phyloP scores from a whole-genome alignment of 2,888 invertebrate species.

The Ophion obscuratus region DNA sequence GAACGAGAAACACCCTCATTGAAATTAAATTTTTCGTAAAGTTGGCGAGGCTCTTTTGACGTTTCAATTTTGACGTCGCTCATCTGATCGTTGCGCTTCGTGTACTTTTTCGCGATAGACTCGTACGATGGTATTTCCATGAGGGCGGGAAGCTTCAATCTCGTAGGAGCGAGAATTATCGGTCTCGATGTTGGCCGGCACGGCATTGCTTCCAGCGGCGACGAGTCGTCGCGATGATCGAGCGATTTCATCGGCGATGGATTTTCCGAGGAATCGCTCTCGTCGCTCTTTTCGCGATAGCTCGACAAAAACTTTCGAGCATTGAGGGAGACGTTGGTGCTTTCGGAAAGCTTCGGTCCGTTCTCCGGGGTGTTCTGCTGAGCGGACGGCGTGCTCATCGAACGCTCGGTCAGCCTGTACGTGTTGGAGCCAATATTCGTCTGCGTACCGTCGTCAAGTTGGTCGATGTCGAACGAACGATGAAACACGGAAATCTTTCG shows the following conservation, averaged over 20 bases:
- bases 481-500: slow-evolving; percentile 78
- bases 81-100: not conserved
- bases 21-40: slow-evolving; percentile 1
- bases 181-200: slow-evolving; percentile 20
- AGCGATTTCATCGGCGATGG: slow-evolving; percentile 53
- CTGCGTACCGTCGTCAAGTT: slow-evolving; percentile 44
- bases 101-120: not conserved
- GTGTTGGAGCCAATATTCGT: slow-evolving; percentile 39
- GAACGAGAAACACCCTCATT: slow-evolving; percentile 5
- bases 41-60: not conserved
- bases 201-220: not conserved
- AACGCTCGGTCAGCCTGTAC: slow-evolving; percentile 63
- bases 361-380: slow-evolving; percentile 36
- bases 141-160: slow-evolving; percentile 62
- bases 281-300: slow-evolving; percentile 66
- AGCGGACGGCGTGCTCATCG: slow-evolving; percentile 63
- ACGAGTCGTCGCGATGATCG: slow-evolving; percentile 1
- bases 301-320: slow-evolving; percentile 46
- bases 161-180: slow-evolving; percentile 66
- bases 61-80: not conserved
- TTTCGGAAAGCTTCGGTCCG: slow-evolving; percentile 23
- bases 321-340: slow-evolving; percentile 35
- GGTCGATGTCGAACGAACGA: slow-evolving; percentile 77
- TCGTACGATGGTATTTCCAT: slow-evolving; percentile 36
- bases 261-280: slow-evolving; percentile 65